Conservation (phyloP, 2,113 vertebrate genomes). For the Microcebus murinus region DNA sequence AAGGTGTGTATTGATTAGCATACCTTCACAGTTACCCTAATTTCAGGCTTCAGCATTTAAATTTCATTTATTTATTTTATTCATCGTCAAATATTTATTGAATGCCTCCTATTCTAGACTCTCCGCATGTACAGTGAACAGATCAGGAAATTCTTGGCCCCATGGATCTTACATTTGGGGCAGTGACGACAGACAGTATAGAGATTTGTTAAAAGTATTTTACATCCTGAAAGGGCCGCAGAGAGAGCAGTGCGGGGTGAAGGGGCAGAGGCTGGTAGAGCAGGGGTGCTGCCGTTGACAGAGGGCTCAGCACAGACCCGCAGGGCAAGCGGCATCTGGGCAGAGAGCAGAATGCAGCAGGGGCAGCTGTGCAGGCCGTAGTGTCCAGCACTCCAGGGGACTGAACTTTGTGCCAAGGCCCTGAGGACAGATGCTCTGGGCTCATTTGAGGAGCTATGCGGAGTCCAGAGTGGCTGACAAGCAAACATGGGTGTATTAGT, state of each 20-base stretch:
- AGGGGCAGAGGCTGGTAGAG: too few species aligned
- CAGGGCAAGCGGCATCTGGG: background rate
- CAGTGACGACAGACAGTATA: background rate
- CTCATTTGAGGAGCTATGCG: background rate
- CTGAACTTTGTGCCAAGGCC: too few species aligned
- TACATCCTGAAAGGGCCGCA: background rate
- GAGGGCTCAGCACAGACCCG: background rate
- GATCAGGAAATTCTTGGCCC: background rate
- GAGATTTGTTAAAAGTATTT: background rate
- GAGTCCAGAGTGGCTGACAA: background rate
- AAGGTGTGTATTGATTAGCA: background rate
- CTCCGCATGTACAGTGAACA: background rate
- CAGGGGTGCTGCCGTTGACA: background rate
- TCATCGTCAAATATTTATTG: background rate
- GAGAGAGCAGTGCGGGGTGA: background rate
- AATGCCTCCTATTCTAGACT: too few species aligned
- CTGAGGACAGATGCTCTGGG: background rate
- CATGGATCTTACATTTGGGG: background rate
- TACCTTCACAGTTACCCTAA: background rate
- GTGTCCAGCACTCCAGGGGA: rapidly evolving
- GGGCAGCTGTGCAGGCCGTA: rapidly evolving
- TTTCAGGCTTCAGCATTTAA: background rate
- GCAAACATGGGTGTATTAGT: background rate
- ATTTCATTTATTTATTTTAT: background rate
- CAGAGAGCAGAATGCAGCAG: background rate